Base-by-base conservation (phyloP, 2,888 invertebrate genomes). In the Lamellibrachia satsuma region DNA sequence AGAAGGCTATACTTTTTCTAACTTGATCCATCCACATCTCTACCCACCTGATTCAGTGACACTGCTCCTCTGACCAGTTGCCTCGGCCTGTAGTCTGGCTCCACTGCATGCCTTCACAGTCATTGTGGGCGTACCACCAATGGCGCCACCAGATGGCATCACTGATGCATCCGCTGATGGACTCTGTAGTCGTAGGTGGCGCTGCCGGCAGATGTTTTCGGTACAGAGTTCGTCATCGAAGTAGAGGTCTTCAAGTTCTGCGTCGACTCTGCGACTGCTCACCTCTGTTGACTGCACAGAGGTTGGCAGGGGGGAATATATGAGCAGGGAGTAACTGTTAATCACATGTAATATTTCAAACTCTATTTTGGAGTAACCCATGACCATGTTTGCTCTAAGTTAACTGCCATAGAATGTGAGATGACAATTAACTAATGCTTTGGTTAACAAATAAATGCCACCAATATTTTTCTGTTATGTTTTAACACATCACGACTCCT, bases 181-280 rank as follows among this genome's bases (percentile, higher is more conserved):
- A 9, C 90, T 93, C 60, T 93, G 93, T 2, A 93, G 93, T n/a
- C 92, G 92, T 92, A 93, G 75, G 75, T 93, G 93, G 4, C 91
- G 90, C 92, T 92, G 91, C 90, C 92, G 55, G 11, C 55, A 51
- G n/a, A 93, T 39, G n/a, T 91, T 92, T 11, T 90, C 51, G 51
- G 60, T 9, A 90, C 90, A 52, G 15, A 93, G 90, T 52, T 92
- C 93, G 57, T 93, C 93, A 55, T 93, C 93, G 57, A 93, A 93
- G 90, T 93, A 93, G 55, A 93, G 92, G 52, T 93, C 93, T 90
- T 93, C 92, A 51, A 93, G 91, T n/a, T 92, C 93, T 6, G 75
- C 22, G 75, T 75, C 75, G 75, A n/a, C 75, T n/a, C 75, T 15
- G 75, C 75, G 75, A 22, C 75, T 75, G 75, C n/a, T 75, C 75